Conservation (phyloP, 2,113 vertebrate species). For the Alethe diademata region DNA sequence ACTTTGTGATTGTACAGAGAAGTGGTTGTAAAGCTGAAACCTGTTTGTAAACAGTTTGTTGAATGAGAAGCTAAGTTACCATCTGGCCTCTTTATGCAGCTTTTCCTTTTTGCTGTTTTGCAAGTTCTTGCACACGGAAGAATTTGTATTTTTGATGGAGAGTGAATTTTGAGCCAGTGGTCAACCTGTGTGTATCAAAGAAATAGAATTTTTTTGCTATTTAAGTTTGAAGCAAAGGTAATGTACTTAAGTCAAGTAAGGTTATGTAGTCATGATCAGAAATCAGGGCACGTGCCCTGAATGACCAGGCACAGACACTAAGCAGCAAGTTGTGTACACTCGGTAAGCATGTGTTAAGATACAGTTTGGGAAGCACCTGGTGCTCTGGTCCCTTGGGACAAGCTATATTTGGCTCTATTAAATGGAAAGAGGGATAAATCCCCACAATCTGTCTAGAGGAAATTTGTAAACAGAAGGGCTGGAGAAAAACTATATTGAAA, state of each 20-base stretch:
- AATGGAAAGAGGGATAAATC: neutral
- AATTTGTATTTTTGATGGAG: neutral
- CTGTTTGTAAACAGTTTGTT: neutral
- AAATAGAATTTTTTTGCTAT: neutral
- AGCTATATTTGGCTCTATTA: neutral
- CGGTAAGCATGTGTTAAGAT: neutral
- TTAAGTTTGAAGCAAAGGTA: neutral
- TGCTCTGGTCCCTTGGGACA: neutral
- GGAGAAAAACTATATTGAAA: neutral
- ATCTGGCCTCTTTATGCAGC: neutral
- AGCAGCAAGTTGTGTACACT: neutral
- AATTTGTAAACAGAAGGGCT: neutral
- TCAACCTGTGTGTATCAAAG: neutral
- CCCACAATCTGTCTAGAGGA: neutral
- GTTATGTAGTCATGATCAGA: neutral
- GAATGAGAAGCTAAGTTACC: neutral
- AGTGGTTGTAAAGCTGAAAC: neutral
- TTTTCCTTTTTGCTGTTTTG: neutral
- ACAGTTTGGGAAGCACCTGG: neutral
- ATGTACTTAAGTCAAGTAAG: neutral
- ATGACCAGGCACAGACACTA: neutral
- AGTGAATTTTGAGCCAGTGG: neutral
- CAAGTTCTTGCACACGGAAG: neutral
- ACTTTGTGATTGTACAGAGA: neutral
- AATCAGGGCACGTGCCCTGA: neutral